Percentiles rank a stretch among this genome's conserved stretches.
Evolutionary conservation across 2,113 vertebrate genomes (phyloP).

Genomic region (Atractosteus spatula): DNA sequence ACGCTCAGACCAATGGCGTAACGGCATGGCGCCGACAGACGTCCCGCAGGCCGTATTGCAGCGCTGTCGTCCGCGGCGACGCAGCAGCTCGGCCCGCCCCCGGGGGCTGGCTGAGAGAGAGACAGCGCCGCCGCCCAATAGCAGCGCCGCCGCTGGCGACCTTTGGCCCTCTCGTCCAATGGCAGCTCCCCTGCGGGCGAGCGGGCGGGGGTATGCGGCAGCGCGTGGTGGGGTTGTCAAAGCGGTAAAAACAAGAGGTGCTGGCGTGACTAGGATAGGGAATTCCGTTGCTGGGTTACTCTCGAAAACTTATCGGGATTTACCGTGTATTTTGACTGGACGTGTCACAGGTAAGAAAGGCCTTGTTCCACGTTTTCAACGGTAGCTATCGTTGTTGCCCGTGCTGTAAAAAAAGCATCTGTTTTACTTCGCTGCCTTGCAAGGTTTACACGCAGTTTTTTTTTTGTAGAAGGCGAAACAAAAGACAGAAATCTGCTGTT

Average conservation of each 20-base stretch:
- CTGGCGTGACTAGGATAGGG: background rate
- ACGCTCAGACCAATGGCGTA: background rate
- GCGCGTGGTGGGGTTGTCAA: slow-evolving; percentile 56
- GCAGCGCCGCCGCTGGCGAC: slow-evolving; percentile 17
- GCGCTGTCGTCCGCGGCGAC: background rate
- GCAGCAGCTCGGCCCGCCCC: slow-evolving; percentile 16
- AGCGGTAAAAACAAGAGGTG: slow-evolving; percentile 53
- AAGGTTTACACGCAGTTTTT: too few relatives aligned
- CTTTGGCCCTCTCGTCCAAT: slow-evolving; percentile 43
- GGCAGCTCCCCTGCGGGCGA: background rate
- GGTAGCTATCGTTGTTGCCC: too few relatives aligned
- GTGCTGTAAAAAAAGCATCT: too few relatives aligned
- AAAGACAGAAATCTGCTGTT: too few relatives aligned
- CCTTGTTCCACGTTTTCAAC: background rate
- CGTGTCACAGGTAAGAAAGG: slow-evolving; percentile 10
- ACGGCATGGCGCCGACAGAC: background rate
- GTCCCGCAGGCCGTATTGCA: background rate
- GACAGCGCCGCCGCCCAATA: slow-evolving; percentile 42
- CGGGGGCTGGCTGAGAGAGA: slow-evolving; percentile 36
- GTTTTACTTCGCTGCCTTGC: too few relatives aligned
- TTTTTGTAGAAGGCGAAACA: too few relatives aligned
- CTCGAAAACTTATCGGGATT: background rate
- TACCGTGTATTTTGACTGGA: background rate
- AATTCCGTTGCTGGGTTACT: slow-evolving; percentile 12
- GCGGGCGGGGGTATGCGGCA: slow-evolving; percentile 36